Base-by-base conservation (phyloP, 2,888 invertebrate genomes). In the Bimastos eiseni region DNA sequence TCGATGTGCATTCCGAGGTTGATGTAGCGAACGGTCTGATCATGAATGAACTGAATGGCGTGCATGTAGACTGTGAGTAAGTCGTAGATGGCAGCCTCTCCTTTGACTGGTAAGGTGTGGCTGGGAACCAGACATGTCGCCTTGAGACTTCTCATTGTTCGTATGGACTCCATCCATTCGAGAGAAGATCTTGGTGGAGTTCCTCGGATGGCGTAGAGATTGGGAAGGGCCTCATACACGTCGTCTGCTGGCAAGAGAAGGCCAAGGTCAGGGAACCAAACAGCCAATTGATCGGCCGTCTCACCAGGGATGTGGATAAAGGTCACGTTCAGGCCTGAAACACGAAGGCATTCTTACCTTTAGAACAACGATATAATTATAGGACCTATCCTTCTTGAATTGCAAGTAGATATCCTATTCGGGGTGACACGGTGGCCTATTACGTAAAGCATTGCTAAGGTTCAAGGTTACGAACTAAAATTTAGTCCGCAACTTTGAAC, bases 121-220 rank as follows among this genome's bases (percentile, higher is more conserved):
- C 94, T 94, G 0, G 94, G 94, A 30, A 94, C 93, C 15, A 94
- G 91, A 89, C 93, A 92, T 36, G 93, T 92, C 24, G 94, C 93
- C 38, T 92, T 91, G 15, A 93, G 91, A 30, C 93, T 92, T 17
- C 93, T 92, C 90, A 94, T 94, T n/a, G 90, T 92, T 84, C 94
- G 93, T 70, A 94, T 88, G 0, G 94, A 94, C 21, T 90, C 41
- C 5, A 92, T 92, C 94, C 94, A 94, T 88, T 93, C 92, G 70
- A 93, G 91, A 0, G 93, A 91, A 90, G 93, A 92, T 24, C 94
- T 91, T 17, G 93, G 91, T 13, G 93, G 93, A 1, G 93, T 93
- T 38, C 94, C 94, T 17, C 94, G 92, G 89, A 94, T 94, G 34
- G 94, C 93, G 92, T 94, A 94, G 17, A 94, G 92, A 91, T 94